Percentiles rank a stretch among this genome's conserved stretches.
Conservation (phyloP, 2,797 vertebrate species). For the Meda fulgida region DNA sequence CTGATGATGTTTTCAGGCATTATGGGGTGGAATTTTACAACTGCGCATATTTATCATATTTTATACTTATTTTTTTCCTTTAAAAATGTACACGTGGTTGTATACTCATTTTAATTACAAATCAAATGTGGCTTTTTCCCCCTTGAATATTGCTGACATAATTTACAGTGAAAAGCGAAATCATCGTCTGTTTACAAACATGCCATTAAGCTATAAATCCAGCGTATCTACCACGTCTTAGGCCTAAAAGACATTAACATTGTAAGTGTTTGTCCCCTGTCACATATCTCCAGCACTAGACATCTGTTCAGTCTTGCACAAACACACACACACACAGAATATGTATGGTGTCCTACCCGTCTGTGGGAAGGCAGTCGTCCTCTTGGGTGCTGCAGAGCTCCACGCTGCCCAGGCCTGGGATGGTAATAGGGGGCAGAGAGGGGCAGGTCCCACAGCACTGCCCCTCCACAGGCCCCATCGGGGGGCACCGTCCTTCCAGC, state of each 20-base stretch:
- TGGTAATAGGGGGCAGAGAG: conserved; percentile 62
- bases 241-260: neutral
- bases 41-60: neutral
- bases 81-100: neutral
- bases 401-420: conserved; percentile 66
- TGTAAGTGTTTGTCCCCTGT: neutral
- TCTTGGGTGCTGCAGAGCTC: conserved; percentile 71
- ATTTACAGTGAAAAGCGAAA: neutral
- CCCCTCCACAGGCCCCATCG: conserved; percentile 70
- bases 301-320: conserved; percentile 12
- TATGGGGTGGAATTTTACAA: neutral
- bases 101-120: neutral
- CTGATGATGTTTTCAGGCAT: neutral
- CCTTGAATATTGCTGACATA: neutral
- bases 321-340: conserved; percentile 11
- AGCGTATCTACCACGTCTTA: neutral
- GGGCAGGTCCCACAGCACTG: conserved; percentile 71
- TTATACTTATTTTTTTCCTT: neutral
- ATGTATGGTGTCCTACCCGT: conserved; percentile 69
- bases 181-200: neutral
- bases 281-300: neutral
- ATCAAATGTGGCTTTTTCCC: neutral
- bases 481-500: conserved; percentile 74
- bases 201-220: neutral
- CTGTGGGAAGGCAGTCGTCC: conserved; percentile 64